Conservation (phyloP, 2,888 invertebrate genomes). For the Thymelicus lineola region DNA sequence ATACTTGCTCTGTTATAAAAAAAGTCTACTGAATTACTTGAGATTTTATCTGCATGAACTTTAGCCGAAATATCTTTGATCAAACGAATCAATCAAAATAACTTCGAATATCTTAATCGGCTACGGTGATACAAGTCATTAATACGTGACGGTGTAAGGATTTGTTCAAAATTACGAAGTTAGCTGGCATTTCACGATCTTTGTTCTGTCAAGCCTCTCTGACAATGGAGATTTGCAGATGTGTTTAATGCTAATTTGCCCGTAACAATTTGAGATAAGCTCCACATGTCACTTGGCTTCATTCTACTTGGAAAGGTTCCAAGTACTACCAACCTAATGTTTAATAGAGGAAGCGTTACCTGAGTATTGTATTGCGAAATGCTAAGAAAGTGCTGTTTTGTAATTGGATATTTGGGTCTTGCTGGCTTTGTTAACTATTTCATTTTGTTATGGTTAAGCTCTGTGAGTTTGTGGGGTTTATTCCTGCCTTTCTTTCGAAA, state of each 20-base stretch:
- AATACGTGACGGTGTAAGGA: conserved; percentile 17
- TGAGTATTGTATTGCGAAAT: conserved; percentile 14
- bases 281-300: conserved; percentile 27
- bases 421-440: too few relatives aligned
- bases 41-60: too few relatives aligned
- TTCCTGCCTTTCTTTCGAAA: too few relatives aligned
- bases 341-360: conserved; percentile 23
- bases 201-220: conserved; percentile 29
- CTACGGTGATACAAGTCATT: not conserved
- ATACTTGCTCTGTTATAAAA: too few relatives aligned
- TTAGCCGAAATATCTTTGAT: too few relatives aligned
- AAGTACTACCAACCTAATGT: conserved; percentile 25
- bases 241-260: conserved; percentile 35
- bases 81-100: too few relatives aligned
- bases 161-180: conserved; percentile 36
- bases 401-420: conserved; percentile 1
- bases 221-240: conserved; percentile 34
- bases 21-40: too few relatives aligned
- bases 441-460: too few relatives aligned
- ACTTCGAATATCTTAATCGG: not conserved
- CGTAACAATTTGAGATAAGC: conserved; percentile 34
- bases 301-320: conserved; percentile 24
- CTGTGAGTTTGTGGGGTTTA: too few relatives aligned
- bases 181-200: conserved; percentile 37
- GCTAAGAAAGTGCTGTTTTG: not conserved